Conservation (phyloP, 2,888 invertebrate species). For the Phengaris alcon region DNA sequence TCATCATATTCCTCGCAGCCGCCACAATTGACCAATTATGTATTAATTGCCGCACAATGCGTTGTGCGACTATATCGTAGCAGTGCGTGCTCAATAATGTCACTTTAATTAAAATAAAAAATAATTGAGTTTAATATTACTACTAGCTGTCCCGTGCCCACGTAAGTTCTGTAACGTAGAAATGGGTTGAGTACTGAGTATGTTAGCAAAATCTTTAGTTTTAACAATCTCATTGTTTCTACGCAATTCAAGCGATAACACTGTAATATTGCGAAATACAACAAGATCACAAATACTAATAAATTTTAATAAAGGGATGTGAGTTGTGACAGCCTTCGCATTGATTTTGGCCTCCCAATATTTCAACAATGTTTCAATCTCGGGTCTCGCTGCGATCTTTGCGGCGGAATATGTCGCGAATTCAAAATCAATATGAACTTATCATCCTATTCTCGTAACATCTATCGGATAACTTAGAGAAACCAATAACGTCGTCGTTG, state of each 20-base stretch:
- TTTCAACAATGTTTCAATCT: conserved; percentile 14
- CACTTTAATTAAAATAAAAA: not conserved
- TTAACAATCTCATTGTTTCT: not conserved
- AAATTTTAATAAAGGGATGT: not conserved
- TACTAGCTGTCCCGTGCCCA: too few relatives aligned
- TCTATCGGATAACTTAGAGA: not conserved
- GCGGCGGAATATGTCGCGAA: not conserved
- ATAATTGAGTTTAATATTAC: too few relatives aligned
- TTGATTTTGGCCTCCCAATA: conserved; percentile 1
- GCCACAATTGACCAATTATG: conserved; percentile 39
- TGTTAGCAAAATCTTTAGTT: not conserved
- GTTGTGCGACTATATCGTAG: not conserved
- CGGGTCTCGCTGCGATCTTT: not conserved
- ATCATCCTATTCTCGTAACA: not conserved
- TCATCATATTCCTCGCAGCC: conserved; percentile 36
- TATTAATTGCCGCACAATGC: conserved; percentile 31
- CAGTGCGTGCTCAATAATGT: not conserved
- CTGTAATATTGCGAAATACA: not conserved
- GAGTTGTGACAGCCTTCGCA: not conserved
- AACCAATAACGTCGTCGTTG: not conserved
- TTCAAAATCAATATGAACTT: not conserved
- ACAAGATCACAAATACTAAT: not conserved
- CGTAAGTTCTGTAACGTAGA: too few relatives aligned
- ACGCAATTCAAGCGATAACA: not conserved
- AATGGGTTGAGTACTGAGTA: too few relatives aligned